Conservation (phyloP, 2,113 vertebrate species). For the Chrysochloris asiatica region DNA sequence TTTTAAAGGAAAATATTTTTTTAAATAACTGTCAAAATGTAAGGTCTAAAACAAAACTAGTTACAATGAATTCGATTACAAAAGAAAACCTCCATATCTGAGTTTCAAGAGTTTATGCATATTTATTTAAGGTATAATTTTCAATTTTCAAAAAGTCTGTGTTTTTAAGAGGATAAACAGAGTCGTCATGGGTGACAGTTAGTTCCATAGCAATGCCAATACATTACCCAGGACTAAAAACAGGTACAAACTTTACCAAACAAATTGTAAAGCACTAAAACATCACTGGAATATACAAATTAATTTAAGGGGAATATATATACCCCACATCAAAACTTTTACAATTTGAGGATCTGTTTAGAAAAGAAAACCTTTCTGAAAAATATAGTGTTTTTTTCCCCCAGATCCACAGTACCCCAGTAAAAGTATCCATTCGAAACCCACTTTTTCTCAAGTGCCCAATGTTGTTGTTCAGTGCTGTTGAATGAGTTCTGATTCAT, state of each 20-base stretch:
- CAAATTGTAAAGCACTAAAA: conserved; percentile 19
- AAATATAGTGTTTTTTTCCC: background rate
- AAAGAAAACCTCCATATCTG: conserved; percentile 26
- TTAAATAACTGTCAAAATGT: background rate
- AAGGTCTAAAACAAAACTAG: background rate
- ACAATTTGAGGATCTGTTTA: background rate
- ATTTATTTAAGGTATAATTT: background rate
- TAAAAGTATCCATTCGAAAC: background rate
- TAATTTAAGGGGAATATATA: background rate
- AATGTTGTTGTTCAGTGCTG: no score
- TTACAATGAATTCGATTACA: conserved; percentile 15
- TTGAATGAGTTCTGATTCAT: no score
- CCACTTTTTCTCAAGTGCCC: background rate
- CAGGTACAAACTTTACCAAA: background rate
- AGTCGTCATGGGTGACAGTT: background rate
- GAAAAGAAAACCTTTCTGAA: background rate
- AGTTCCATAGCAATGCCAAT: background rate
- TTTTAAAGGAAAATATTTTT: conserved; percentile 32
- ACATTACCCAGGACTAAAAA: background rate
- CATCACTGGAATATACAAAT: background rate
- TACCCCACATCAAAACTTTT: background rate
- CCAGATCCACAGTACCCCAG: background rate
- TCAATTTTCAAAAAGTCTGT: background rate
- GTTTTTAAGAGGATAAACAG: background rate
- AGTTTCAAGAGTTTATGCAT: background rate